Base-by-base conservation (phyloP, 2,113 vertebrate species). In the Spermophilus dauricus region DNA sequence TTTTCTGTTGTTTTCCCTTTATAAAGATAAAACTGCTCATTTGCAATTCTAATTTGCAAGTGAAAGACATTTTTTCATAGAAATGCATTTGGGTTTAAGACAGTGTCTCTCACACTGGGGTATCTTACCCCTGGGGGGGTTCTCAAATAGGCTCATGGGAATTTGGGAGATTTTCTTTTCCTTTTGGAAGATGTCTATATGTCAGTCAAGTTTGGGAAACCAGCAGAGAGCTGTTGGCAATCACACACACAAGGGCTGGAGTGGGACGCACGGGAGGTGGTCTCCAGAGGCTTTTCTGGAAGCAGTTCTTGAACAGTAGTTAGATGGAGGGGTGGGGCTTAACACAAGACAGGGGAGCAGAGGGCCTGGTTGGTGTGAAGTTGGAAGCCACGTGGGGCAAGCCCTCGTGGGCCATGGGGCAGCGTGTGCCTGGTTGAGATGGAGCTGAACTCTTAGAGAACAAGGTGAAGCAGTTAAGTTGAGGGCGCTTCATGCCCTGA, bases 71-170 rank as follows among this genome's bases (percentile, higher is more conserved):
- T 86, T 88, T 45, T 95, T 67, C 70, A 32, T 58, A 76, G 95
- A 95, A 83, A 86, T 51, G 39, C 39, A 53, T 83, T 73, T 72
- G 78, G 86, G 4, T 85, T 95, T 96, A 51, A 72, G 89, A 70
- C 20, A 32, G 20, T 22, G 5, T 34, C 10, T 75, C 14, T 86
- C 69, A 67, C 6, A 11, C 5, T 34, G 67, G 10, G 28, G 22
- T 37, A 7, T 81, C 14, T 45, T 80, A 86, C 22, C 13, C 67
- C 8, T 1, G 8, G 37, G 22, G 5, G 22, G 5, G 2, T 51
- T 69, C 78, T 88, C 28, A 32, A 28, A 6, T 69, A 6, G 48
- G 73, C 8, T 67, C 28, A 2, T 34, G 58, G 37, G 87, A 32
- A 6, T 73, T 28, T 53, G 18, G n/a, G 89, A 80, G 86, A 69